Evolutionary conservation across 1,140 invertebrate genomes (phyloP), one percentile per base, ranked within the genome.

Genomic region (Harlomillsia oculata): DNA sequence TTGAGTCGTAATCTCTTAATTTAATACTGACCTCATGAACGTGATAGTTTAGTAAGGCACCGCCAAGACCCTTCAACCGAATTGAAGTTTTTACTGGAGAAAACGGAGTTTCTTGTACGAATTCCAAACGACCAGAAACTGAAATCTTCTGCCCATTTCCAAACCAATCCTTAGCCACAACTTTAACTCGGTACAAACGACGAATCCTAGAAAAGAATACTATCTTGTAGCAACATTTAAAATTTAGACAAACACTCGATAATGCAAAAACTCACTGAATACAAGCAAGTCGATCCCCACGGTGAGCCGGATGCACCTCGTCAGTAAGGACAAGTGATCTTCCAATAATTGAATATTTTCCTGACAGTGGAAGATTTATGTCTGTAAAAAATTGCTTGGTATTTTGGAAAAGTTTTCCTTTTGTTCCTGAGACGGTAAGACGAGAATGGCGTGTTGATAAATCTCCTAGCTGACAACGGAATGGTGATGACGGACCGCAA

Each of bases 301-400:
- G 75, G 0, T 88, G 87, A 59, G 84, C 81, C 1, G 89, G 89
- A 3, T 87, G 86, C 68, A 84, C 77, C 67, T 92, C 88, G 71
- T 90, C 89, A 65, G 89, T 89, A 37, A 96, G 81, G 0, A 94
- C 86, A 28, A 97, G 69, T 16, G 90, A 89, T 67, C 82, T 83
- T 14, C 85, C 86, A 57, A 94, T 67, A 59, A 95, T 80, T 46
- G 78, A 80, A 59, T 80, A 71, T 14, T 77, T 74, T 14, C 92
- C 92, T 6, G 79, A 80, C 3, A 97, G 71, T 5, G 89, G 82
- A 18, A 95, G 68, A 67, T 82, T 73, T 1, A 67, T 54, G 70
- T 93, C 90, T 0, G 85, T 89, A 68, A 85, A 87, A 59, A 92
- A 74, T 48, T 75, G 77, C 37, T 86, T 76, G n/a, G 84, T 86